Evolutionary conservation across 2,797 vertebrate species (phyloP), one percentile per base, ranked within the genome.

Genomic region (Staurois parvus): DNA sequence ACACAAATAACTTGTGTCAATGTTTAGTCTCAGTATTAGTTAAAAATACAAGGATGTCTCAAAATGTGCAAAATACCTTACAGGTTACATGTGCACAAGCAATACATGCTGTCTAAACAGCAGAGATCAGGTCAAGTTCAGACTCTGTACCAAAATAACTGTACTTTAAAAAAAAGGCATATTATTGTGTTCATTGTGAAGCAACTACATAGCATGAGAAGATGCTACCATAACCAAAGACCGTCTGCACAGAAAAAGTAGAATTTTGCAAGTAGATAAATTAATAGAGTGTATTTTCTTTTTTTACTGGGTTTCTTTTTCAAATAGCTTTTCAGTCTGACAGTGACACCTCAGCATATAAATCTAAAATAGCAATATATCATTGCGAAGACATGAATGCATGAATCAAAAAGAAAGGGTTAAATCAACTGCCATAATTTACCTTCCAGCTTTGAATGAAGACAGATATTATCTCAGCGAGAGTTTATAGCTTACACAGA

Each of bases 391-490:
- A 34, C 48, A 72, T 37, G 3, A 12, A 15, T 29, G 17, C 32
- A 64, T 42, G 56, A 56, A 40, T 81, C 48, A 81, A 42, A 77
- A 29, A 32, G 52, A 32, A 85, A 64, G 76, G 52, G 76, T 85
- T 85, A 85, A 80, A 68, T n/a, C 59, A 59, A 59, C 30, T 52
- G 76, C 84, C 77, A 85, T 80, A 52, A 74, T 85, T 80, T 75
- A 75, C 26, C 62, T 85, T 74, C 40, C 12, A 66, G 62, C 66
- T 81, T 52, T 75, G 78, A 85, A 76, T 69, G 40, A 28, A 80
- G 77, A 79, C 70, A 74, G 77, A 79, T 79, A 84, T 84, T 72
- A 84, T 84, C 76, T 48, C 76, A 66, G 75, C 24, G 34, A 73
- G 69, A 84, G 67, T 78, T 78, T 84, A 84, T 72, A 79, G 76